Evolutionary conservation across 2,888 invertebrate genomes (phyloP).

Genomic region (Galeopsomyia nigrocyanea): DNA sequence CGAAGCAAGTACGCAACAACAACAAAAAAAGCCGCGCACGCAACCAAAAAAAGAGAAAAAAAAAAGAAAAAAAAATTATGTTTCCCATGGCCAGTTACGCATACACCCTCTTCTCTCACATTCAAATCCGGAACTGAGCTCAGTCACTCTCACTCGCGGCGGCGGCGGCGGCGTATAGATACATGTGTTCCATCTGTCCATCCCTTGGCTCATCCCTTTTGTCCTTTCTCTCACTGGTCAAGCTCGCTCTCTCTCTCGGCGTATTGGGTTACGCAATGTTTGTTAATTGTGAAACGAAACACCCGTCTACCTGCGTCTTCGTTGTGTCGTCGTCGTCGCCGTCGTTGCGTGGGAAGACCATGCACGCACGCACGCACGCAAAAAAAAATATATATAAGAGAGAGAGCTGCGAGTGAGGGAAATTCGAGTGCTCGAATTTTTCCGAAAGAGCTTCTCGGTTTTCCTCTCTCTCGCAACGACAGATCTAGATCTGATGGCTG

Average conservation of each 20-base stretch:
- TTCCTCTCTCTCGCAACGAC: not conserved
- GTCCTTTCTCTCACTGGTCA: slow-evolving; percentile 55
- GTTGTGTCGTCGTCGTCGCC: slow-evolving; percentile 52
- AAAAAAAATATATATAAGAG: not conserved
- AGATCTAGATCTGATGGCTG: slow-evolving; percentile 3
- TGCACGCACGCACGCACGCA: not conserved
- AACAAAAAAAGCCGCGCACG: not conserved
- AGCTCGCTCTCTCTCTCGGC: slow-evolving; percentile 48
- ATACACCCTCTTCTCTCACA: not conserved
- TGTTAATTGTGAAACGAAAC: slow-evolving; percentile 68
- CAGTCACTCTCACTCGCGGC: slow-evolving; percentile 17
- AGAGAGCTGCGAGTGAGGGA: slow-evolving; percentile 21
- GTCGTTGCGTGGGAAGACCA: slow-evolving; percentile 56
- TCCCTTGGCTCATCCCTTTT: slow-evolving; percentile 43
- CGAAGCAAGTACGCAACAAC: not conserved
- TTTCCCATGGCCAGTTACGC: slow-evolving; percentile 22
- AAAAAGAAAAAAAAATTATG: slow-evolving; percentile 9
- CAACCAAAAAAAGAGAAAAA: slow-evolving; percentile 1
- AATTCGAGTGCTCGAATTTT: slow-evolving; percentile 42
- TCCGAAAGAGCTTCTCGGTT: slow-evolving; percentile 21
- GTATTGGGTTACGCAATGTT: slow-evolving; percentile 65
- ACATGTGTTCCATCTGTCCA: slow-evolving; percentile 20
- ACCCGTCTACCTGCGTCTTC: slow-evolving; percentile 42
- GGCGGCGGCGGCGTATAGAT: not conserved
- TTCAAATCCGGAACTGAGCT: slow-evolving; percentile 36